Evolutionary conservation across 2,888 invertebrate genomes (phyloP), one percentile per base, ranked within the genome.

Genomic region (Oasisia sp.): DNA sequence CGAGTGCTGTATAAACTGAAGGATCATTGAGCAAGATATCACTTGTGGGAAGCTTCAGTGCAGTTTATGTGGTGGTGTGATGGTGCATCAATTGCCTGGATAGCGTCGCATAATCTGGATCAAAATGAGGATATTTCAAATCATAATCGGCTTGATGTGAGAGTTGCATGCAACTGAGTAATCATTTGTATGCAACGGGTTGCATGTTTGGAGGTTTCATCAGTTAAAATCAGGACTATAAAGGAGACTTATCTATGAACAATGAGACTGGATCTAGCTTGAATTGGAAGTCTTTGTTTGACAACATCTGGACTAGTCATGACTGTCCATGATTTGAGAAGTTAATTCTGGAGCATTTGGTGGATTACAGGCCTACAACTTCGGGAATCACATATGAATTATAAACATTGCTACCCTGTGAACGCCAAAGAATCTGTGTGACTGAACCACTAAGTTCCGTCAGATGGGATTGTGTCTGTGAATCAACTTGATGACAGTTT

Each of bases 1-100:
- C 27, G 74, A 74, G 74, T 74, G 74, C 74, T 74, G 74, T 74
- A n/a, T n/a, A 74, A 74, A 74, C n/a, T 74, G 27, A 74, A 74
- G 74, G 19, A n/a, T 74, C 27, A 27, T 74, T 74, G 74, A 74
- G 27, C 74, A 74, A 74, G 7, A 74, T 7, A 74, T 74, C 74
- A 74, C n/a, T 27, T 27, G 19, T n/a, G 19, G 56, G 56, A 56
- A 56, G 56, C 74, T 74, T n/a, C 74, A 74, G 19, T 74, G 74
- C 7, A 27, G 19, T 7, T 74, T 19, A 27, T n/a, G 27, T 7
- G 74, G 74, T n/a, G n/a, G 74, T 27, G n/a, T 74, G 27, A n/a
- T 3, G 74, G 27, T 74, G 74, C 74, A 74, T 74, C 74, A 74
- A 74, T 19, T 74, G 27, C 27, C 74, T 0, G 74, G 74, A 58